These are phyloP conservation scores for Sphenodon punctatus DNA, from an alignment of 2,797 vertebrate genomes.

Conservation along the genomic window DNA sequence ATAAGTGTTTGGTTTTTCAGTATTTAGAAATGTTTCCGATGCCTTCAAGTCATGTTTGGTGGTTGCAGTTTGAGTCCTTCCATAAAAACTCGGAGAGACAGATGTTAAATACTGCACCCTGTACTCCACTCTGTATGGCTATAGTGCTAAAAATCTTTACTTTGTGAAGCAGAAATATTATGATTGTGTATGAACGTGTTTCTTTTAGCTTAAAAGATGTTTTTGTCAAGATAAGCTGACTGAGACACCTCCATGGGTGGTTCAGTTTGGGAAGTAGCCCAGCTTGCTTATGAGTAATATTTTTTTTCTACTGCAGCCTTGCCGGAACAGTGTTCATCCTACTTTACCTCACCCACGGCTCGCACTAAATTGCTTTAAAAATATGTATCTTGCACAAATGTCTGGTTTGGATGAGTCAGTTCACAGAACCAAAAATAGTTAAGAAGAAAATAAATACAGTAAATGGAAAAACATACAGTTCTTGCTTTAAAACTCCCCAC, in stretches of 20 bases:
- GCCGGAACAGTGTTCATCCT: slow-evolving; percentile 8
- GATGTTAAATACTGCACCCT: background rate
- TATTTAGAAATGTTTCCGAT: slow-evolving; percentile 13
- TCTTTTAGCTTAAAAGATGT: slow-evolving; percentile 14
- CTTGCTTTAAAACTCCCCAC: background rate
- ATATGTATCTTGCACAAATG: slow-evolving; percentile 24
- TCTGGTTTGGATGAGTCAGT: slow-evolving; percentile 42
- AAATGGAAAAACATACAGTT: background rate
- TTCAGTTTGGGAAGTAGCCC: slow-evolving; percentile 42
- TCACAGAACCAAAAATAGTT: background rate
- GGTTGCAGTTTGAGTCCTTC: too few species aligned
- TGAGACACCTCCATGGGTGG: background rate
- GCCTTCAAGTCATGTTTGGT: slow-evolving; percentile 13
- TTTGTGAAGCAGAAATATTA: slow-evolving; percentile 21
- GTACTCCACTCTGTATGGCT: too few species aligned
- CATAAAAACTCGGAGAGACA: background rate
- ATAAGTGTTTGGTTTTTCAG: slow-evolving; percentile 1
- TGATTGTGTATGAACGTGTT: background rate
- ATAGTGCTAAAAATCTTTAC: slow-evolving; percentile 12
- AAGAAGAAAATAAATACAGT: background rate
- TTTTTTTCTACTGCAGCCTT: slow-evolving; percentile 52
- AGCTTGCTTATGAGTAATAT: slow-evolving; percentile 52
- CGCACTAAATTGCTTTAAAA: slow-evolving; percentile 34
- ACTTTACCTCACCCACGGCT: slow-evolving; percentile 22
- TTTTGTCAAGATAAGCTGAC: slow-evolving; percentile 31